phyloP scores from a whole-genome alignment of 2,113 vertebrate genomes.

The Sturnira hondurensis region DNA sequence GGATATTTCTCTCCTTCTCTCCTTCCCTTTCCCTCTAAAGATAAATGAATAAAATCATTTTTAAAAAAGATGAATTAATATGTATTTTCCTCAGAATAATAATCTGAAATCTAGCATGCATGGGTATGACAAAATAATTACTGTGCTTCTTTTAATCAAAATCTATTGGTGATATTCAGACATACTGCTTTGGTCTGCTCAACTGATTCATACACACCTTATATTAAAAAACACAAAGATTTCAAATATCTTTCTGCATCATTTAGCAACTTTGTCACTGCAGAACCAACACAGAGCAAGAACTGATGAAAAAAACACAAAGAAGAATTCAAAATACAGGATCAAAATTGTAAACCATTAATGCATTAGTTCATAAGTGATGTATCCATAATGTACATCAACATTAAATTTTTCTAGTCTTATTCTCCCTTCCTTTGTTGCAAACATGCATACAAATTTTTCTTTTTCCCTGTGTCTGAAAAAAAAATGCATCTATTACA shows the following conservation, averaged over 20 bases:
- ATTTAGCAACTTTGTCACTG: background rate
- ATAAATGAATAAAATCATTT: too few relatives aligned
- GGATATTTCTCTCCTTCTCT: too few relatives aligned
- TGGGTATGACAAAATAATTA: background rate
- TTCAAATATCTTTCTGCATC: background rate
- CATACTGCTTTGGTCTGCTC: background rate
- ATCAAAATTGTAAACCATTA: background rate
- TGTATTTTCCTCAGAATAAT: background rate
- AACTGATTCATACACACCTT: background rate
- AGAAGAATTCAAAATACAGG: background rate
- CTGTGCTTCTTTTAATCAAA: background rate
- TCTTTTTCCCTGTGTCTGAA: background rate
- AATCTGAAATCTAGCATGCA: background rate
- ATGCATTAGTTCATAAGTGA: background rate
- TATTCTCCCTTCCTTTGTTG: background rate
- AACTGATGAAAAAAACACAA: background rate
- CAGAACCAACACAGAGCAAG: background rate
- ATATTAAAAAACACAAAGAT: background rate
- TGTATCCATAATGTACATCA: background rate
- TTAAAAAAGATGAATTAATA: background rate
- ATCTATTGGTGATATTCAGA: background rate
- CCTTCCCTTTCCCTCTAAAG: too few relatives aligned
- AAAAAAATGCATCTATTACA: background rate
- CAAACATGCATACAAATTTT: background rate
- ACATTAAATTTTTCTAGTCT: background rate